A percentile compares a stretch with the other conserved stretches of the same genome.
Evolutionary conservation across 2,797 vertebrate genomes (phyloP).

Genomic region (Philypnodon macrostomus): DNA sequence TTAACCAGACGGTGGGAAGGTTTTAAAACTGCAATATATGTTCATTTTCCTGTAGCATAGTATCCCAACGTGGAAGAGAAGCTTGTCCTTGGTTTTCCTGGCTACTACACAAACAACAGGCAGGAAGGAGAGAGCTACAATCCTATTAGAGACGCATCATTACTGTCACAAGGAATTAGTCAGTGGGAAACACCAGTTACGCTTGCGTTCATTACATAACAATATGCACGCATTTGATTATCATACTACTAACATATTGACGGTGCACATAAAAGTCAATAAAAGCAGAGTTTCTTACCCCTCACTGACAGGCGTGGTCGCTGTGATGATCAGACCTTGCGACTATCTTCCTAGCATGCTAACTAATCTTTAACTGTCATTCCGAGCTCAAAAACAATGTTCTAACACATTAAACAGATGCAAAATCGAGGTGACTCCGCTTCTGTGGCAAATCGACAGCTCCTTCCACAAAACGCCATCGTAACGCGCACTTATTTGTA

Average conservation of each 20-base stretch:
- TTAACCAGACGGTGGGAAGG: too few relatives aligned
- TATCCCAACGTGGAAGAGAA: too few relatives aligned
- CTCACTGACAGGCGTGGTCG: conserved; percentile 47
- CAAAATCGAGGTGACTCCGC: conserved; percentile 9
- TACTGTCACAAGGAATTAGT: conserved; percentile 71
- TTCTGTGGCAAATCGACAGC: not conserved
- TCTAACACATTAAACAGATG: not conserved
- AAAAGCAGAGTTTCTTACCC: conserved; percentile 43
- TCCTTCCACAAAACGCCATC: conserved; percentile 31
- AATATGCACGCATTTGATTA: not conserved
- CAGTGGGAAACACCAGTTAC: conserved; percentile 51
- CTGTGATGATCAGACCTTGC: conserved; percentile 31
- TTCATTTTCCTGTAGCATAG: too few relatives aligned
- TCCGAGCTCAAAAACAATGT: conserved; percentile 26
- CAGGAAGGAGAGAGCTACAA: conserved; percentile 64
- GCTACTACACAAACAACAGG: conserved; percentile 41
- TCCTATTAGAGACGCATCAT: conserved; percentile 74
- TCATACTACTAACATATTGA: too few relatives aligned
- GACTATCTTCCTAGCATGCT: conserved; percentile 61
- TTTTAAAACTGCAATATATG: too few relatives aligned
- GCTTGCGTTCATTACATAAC: conserved; percentile 24
- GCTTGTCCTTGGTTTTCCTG: conserved; percentile 40
- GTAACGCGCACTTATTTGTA: not conserved
- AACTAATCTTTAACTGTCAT: conserved; percentile 65
- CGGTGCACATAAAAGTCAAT: not conserved